Base-by-base conservation (phyloP, 2,113 vertebrate genomes). In the Tyrannus savana region DNA sequence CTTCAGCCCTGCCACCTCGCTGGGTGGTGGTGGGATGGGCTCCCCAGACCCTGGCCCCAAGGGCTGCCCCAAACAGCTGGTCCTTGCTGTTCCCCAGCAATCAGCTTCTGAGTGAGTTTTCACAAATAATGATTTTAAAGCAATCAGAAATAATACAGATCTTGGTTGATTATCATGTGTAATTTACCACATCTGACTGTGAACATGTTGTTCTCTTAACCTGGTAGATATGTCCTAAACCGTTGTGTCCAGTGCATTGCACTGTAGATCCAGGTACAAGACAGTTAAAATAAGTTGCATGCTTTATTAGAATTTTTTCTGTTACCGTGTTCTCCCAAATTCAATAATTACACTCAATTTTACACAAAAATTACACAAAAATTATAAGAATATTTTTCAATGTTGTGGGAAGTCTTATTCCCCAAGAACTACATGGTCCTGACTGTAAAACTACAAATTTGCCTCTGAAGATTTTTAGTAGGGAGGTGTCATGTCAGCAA, bases 11-110 rank as follows among this genome's bases (percentile, higher is more conserved):
- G 21, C 33, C 0, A 0, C 35, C 37, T 44, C 4, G 4, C 21
- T 13, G 30, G 21, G 31, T n/a, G n/a, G 6, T 6, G 9, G 10
- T n/a, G 63, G 33, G 33, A 50, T 0, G 1, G 28, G 27, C 10
- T 15, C 3, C 19, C 37, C 2, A 4, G 33, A 5, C 44, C 5
- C 28, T 9, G 1, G 8, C 19, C 18, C 8, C 33, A 50, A 10
- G 22, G 39, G 35, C 37, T 62, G 59, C 25, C 27, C 27, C 60
- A 62, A 58, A 30, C 33, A 41, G 12, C 17, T 94, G 33, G 6
- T 69, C 33, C 31, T 81, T 81, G 58, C 49, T 68, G 28, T 39
- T 81, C 14, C 53, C 33, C 3, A 2, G 35, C 25, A 69, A 33
- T 27, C 2, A 17, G 21, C 31, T 81, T 73, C 49, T 77, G n/a